These are phyloP conservation scores for Chionis minor DNA, from an alignment of 2,113 vertebrate species.

Conservation along the genomic window DNA sequence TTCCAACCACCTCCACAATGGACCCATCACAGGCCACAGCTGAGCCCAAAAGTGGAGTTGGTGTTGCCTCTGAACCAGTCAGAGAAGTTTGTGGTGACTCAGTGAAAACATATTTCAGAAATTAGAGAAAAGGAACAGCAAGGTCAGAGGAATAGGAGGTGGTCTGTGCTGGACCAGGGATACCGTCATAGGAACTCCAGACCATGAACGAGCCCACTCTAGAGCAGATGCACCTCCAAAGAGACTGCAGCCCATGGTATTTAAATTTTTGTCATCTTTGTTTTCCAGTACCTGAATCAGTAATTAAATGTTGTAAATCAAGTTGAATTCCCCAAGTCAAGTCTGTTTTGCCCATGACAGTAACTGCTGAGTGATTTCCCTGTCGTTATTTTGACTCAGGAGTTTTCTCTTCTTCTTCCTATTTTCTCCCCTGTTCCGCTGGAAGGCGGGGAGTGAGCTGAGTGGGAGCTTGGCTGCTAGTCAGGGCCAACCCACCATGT, in stretches of 20 bases:
- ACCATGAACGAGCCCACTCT: background rate
- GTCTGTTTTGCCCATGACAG: background rate
- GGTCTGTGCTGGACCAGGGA: background rate
- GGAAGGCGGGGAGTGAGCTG: background rate
- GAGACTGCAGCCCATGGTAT: background rate
- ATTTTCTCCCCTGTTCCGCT: background rate
- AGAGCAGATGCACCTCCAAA: background rate
- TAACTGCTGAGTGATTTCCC: background rate
- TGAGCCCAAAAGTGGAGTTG: background rate
- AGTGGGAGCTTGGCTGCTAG: background rate
- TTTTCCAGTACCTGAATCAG: background rate
- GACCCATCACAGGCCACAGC: rapidly evolving
- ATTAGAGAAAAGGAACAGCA: background rate
- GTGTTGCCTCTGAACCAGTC: background rate
- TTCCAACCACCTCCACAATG: background rate
- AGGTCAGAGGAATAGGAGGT: background rate
- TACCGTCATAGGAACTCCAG: background rate
- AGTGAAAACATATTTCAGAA: background rate
- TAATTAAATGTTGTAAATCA: background rate
- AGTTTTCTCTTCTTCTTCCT: background rate
- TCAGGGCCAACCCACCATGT: background rate
- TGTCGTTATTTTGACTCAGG: background rate
- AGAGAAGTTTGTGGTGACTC: background rate
- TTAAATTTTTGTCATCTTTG: background rate
- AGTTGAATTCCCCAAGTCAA: background rate